These are phyloP conservation scores for Pachyramphus minor DNA, from an alignment of 2,113 vertebrate genomes.

Conservation along the genomic window DNA sequence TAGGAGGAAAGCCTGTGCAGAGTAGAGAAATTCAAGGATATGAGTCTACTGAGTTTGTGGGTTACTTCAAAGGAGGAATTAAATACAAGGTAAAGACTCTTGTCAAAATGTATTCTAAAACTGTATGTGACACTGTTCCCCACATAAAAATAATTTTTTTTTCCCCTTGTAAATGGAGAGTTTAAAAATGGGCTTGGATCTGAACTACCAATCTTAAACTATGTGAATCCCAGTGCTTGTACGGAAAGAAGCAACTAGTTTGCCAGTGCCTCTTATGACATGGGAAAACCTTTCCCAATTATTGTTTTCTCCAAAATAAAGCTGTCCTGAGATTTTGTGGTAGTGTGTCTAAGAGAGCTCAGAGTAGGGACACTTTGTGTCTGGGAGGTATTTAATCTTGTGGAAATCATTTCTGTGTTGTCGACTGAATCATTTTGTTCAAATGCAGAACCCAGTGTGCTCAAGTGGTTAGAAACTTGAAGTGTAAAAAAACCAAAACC, in stretches of 20 bases:
- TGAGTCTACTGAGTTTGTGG: slow-evolving; percentile 86
- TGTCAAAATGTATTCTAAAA: not conserved
- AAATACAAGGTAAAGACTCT: slow-evolving; percentile 85
- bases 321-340: not conserved
- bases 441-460: not conserved
- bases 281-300: not conserved
- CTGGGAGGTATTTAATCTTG: not conserved
- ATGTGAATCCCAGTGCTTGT: not conserved
- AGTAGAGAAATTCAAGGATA: slow-evolving; percentile 88
- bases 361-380: not conserved
- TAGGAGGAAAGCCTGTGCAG: slow-evolving; percentile 90
- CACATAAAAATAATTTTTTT: not conserved
- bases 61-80: slow-evolving; percentile 92
- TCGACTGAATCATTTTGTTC: not conserved
- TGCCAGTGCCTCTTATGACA: not conserved
- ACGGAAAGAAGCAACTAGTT: not conserved
- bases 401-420: not conserved
- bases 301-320: not conserved
- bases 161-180: not conserved
- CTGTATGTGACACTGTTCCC: not conserved
- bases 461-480: not conserved
- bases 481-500: not conserved
- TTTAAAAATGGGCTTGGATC: not conserved
- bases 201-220: not conserved
- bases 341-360: not conserved